Evolutionary conservation across 2,113 vertebrate genomes (phyloP), one percentile per base, ranked within the genome.

Genomic region (Oreocharis arfaki): DNA sequence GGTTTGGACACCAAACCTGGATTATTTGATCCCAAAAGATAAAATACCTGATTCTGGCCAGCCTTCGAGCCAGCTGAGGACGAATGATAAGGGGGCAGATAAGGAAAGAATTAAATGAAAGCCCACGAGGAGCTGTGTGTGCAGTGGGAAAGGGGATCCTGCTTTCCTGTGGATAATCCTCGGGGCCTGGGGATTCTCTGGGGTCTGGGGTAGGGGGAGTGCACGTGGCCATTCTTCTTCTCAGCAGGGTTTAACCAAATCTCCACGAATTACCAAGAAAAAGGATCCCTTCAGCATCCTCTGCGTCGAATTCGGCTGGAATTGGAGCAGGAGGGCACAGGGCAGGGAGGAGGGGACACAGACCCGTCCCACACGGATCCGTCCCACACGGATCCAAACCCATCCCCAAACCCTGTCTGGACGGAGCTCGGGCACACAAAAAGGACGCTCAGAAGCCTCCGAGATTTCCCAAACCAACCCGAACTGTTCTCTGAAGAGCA

Each of bases 351-450:
- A 56, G 53, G 13, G 71, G 65, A 17, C 33, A 7, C 17, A 1
- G 4, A 4, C 1, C 37, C 20, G 0, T 2, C 4, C 9, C 6
- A 2, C 11, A 9, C 21, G 8, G 13, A n/a, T 3, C 44, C 65
- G 16, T 7, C 42, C 52, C n/a, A 10, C n/a, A 22, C n/a, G 7
- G 11, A 59, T 6, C 60, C 59, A 5, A 2, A 11, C 0, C 33
- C n/a, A 0, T 0, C 1, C 37, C 17, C 9, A 3, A 14, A 2
- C 14, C 16, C 49, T 6, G 55, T 3, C 26, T 6, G 26, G 3
- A 1, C 2, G 1, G 6, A 37, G 64, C 32, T 61, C 60, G 21
- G 84, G 26, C 28, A 1, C 87, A 23, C 77, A 20, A 20, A 73
- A 11, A 68, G n/a, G 65, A 46, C 0, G 1, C 70, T 63, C 8